These are phyloP conservation scores for Scaptomyza reducta DNA, from an alignment of 2,888 invertebrate genomes.

Conservation along the genomic window DNA sequence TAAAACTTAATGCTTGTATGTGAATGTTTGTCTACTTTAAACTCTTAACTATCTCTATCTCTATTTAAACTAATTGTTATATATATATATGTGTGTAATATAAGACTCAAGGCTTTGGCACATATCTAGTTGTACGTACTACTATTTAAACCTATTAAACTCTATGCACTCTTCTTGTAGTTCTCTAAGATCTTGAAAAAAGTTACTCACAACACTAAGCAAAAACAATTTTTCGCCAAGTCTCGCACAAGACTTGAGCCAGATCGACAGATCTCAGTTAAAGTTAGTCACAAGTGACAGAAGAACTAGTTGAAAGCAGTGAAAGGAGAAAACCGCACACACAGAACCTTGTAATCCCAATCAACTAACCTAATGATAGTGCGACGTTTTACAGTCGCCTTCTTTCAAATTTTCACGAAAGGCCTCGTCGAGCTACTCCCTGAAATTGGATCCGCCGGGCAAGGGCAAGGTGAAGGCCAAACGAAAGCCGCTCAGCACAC, in stretches of 20 bases:
- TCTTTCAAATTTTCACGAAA: constrained; percentile 99
- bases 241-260: constrained; percentile 34
- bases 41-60: constrained; percentile 35
- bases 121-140: constrained; percentile 32
- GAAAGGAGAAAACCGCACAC: constrained; percentile 82
- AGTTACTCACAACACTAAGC: constrained; percentile 32
- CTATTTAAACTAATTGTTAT: constrained; percentile 27
- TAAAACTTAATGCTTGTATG: constrained; percentile 57
- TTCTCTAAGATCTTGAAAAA: constrained; percentile 29
- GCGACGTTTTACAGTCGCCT: constrained; percentile 94
- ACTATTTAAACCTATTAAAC: constrained; percentile 23
- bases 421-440: constrained; percentile 97
- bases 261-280: constrained; percentile 19
- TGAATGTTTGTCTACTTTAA: constrained; percentile 66
- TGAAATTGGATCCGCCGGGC: constrained; percentile 95
- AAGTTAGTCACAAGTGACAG: constrained; percentile 13
- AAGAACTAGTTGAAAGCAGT: constrained; percentile 44
- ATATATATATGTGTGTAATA: constrained; percentile 15
- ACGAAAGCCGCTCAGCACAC: constrained; percentile 96
- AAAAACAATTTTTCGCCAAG: constrained; percentile 24
- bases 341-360: constrained; percentile 85
- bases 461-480: constrained; percentile 94
- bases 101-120: constrained; percentile 43
- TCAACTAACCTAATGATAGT: constrained; percentile 86
- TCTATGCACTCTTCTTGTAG: constrained; percentile 43